These are phyloP conservation scores for Argyrosomus japonicus DNA, from an alignment of 2,113 vertebrate genomes.

Conservation along the genomic window DNA sequence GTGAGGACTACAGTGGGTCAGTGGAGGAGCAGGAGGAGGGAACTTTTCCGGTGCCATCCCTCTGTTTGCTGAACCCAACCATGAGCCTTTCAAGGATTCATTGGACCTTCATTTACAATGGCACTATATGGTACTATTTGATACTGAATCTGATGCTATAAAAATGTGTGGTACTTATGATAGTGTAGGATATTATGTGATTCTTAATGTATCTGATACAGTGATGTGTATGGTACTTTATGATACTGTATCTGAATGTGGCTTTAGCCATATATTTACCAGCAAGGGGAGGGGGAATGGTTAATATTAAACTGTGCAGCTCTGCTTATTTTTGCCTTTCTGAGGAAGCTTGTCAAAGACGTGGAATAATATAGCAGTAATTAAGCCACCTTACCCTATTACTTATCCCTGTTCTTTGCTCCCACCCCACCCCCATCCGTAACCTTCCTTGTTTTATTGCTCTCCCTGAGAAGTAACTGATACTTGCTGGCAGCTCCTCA, in stretches of 20 bases:
- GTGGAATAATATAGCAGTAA: slow-evolving; percentile 70
- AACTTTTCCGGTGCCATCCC: slow-evolving; percentile 39
- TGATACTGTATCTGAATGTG: slow-evolving; percentile 81
- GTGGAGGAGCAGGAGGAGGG: slow-evolving; percentile 47
- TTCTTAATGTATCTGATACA: slow-evolving; percentile 81
- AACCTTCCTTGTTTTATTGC: slow-evolving; percentile 41
- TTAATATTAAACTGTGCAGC: slow-evolving; percentile 85
- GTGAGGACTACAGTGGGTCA: slow-evolving; percentile 51
- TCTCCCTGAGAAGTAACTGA: slow-evolving; percentile 46
- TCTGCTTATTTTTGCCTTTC: slow-evolving; percentile 84
- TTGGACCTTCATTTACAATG: slow-evolving; percentile 76
- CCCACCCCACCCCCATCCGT: slow-evolving; percentile 22
- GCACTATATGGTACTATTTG: slow-evolving; percentile 81
- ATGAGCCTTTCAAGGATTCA: slow-evolving; percentile 74
- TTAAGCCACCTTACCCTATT: slow-evolving; percentile 69
- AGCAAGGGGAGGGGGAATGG: slow-evolving; percentile 82
- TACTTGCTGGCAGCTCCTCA: slow-evolving; percentile 59
- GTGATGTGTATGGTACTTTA: slow-evolving; percentile 80
- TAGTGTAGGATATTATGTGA: slow-evolving; percentile 79
- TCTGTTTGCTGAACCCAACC: slow-evolving; percentile 57
- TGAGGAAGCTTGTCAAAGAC: slow-evolving; percentile 79
- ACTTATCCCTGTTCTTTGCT: slow-evolving; percentile 41
- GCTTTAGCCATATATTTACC: slow-evolving; percentile 86
- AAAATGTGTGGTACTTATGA: slow-evolving; percentile 79
- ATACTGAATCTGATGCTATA: slow-evolving; percentile 80